These are phyloP conservation scores for Panthera leo DNA, from an alignment of 2,113 vertebrate genomes.

Conservation along the genomic window DNA sequence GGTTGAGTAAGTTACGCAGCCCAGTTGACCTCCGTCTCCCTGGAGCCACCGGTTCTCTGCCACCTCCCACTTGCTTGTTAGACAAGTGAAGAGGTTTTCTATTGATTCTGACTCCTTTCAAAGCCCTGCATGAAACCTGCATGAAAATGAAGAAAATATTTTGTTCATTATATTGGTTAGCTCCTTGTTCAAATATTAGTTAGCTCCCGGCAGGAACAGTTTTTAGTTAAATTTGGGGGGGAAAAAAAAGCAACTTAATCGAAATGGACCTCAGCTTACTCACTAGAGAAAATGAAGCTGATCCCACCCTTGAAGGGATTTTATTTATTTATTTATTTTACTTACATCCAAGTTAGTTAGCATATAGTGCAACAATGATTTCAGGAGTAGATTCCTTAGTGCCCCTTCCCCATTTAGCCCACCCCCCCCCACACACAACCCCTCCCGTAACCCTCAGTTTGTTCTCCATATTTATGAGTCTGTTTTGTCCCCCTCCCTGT, in stretches of 20 bases:
- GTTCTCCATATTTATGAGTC: too few relatives aligned
- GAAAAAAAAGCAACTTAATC: background rate
- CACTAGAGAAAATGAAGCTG: background rate
- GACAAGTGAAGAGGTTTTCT: too few relatives aligned
- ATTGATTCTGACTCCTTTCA: background rate
- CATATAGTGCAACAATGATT: too few relatives aligned
- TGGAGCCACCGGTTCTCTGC: background rate
- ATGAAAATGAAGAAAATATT: background rate
- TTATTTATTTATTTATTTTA: too few relatives aligned
- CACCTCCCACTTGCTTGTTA: background rate
- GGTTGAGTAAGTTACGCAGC: background rate
- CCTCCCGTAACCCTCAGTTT: too few relatives aligned
- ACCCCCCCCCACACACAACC: too few relatives aligned
- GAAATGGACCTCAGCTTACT: background rate
- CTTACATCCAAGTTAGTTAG: too few relatives aligned
- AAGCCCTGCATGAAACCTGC: background rate
- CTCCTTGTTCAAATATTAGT: background rate
- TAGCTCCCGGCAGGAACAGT: background rate
- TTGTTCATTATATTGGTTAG: background rate
- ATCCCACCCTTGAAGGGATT: background rate
- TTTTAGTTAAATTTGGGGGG: background rate
- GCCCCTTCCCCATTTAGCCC: too few relatives aligned
- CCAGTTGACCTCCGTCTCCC: background rate
- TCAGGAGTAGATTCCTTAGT: too few relatives aligned
- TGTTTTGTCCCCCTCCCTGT: too few relatives aligned